phyloP scores from a whole-genome alignment of 2,888 invertebrate species.

The Campoletis raptor region DNA sequence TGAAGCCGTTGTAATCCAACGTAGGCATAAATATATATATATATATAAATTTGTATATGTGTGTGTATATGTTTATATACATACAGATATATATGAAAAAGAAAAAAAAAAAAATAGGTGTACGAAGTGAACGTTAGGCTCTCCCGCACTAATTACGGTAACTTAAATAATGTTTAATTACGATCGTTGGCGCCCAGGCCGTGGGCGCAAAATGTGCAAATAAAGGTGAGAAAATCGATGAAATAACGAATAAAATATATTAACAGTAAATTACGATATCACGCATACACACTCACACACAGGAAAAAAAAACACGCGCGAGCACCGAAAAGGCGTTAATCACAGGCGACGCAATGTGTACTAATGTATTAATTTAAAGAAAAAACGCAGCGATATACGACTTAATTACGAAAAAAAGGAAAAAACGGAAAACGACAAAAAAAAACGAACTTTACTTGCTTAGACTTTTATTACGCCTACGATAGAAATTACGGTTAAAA shows the following conservation, averaged over 20 bases:
- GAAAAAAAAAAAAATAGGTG: constrained; percentile 63
- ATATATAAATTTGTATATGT: constrained; percentile 18
- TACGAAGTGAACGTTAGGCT: constrained; percentile 54
- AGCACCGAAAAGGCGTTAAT: constrained; percentile 38
- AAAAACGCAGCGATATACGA: constrained; percentile 52
- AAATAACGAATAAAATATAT: constrained; percentile 32
- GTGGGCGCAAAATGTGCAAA: constrained; percentile 65
- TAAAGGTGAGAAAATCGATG: constrained; percentile 62
- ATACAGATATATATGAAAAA: constrained; percentile 47
- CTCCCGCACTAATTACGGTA: constrained; percentile 59
- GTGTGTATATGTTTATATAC: constrained; percentile 40
- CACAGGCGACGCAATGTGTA: constrained; percentile 46
- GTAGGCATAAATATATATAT: constrained; percentile 46
- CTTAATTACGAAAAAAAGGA: constrained; percentile 62
- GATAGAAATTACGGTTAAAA: constrained; percentile 47
- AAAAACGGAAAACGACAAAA: constrained; percentile 20
- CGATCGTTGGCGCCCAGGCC: constrained; percentile 60
- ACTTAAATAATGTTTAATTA: constrained; percentile 65
- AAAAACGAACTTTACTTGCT: constrained; percentile 41
- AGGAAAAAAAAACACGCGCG: constrained; percentile 30
- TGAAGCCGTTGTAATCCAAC: constrained; percentile 62
- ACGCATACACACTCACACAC: constrained; percentile 30
- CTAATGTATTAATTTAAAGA: constrained; percentile 47
- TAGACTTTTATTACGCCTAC: constrained; percentile 65
- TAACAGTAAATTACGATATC: constrained; percentile 23